Base-by-base conservation (phyloP, 2,797 vertebrate genomes). In the Megaceryle alcyon region DNA sequence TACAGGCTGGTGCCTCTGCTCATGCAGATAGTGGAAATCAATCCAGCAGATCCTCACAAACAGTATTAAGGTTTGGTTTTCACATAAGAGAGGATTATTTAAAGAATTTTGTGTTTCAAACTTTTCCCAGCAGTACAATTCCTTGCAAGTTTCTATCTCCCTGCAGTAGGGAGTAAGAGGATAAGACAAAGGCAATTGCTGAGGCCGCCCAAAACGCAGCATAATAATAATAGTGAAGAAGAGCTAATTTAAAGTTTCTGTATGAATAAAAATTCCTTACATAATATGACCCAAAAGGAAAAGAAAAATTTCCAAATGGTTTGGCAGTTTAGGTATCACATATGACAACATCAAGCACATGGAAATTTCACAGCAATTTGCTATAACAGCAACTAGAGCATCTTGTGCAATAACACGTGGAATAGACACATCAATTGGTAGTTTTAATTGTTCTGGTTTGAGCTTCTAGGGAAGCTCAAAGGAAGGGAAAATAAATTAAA, bases 301-400 rank as follows among this genome's bases (percentile, higher is more conserved):
- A 73, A 43, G 46, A 17, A 71, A 72, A 80, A 22, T 35, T 28
- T 51, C 44, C 69, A 43, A n/a, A 35, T 2, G 3, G 60, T 12
- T 44, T 20, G 21, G 29, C n/a, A 26, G 13, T 44, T 86, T 31
- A 68, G 22, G 48, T 35, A 51, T 54, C 76, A 88, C 65, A 84
- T 31, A 21, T 25, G 65, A n/a, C 29, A n/a, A 57, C n/a, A 22
- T n/a, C 31, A 76, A n/a, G 23, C 6, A 7, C 49, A 43, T 26
- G 49, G 61, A 66, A 80, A 88, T 65, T 76, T 88, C 70, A 49
- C 25, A 89, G 64, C 48, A 68, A 53, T 35, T 71, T 60, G 66
- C 90, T n/a, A 51, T 64, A 81, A 72, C 57, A 69, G 54, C 29
- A 77, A 20, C 14, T 19, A 72, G 26, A 91, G 29, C 44, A 60